phyloP scores from a whole-genome alignment of 2,113 vertebrate genomes.

The Carassius carassius region DNA sequence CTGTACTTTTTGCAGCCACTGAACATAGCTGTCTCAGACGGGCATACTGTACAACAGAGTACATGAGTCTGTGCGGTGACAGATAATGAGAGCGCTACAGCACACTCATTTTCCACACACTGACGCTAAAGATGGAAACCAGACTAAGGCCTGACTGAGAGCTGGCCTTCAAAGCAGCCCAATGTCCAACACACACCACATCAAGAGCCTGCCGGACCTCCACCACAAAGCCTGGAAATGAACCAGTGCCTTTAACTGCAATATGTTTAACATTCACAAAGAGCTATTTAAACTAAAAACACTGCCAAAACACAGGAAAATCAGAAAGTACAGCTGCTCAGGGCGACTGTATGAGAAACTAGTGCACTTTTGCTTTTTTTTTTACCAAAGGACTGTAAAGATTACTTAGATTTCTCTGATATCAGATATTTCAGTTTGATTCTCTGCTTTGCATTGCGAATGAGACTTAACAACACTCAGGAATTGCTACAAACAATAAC shows the following conservation, averaged over 20 bases:
- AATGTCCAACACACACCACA: conserved; percentile 66
- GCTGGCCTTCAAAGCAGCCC: conserved; percentile 59
- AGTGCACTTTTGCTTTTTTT: conserved; percentile 35
- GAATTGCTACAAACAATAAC: conserved; percentile 35
- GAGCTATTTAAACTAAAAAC: conserved; percentile 62
- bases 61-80: conserved; percentile 65
- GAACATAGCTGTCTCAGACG: not conserved
- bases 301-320: conserved; percentile 67
- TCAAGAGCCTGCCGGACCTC: conserved; percentile 56
- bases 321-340: conserved; percentile 52
- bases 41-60: conserved; percentile 14
- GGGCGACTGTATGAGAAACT: conserved; percentile 39
- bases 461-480: conserved; percentile 1
- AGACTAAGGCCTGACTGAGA: conserved; percentile 50
- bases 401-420: conserved; percentile 49
- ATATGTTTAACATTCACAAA: conserved; percentile 62
- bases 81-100: conserved; percentile 67
- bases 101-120: conserved; percentile 55
- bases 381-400: conserved; percentile 3
- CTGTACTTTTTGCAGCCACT: not conserved
- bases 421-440: conserved; percentile 2
- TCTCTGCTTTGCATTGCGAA: not conserved
- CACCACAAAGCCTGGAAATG: conserved; percentile 62
- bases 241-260: conserved; percentile 58
- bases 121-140: conserved; percentile 42